Conservation (phyloP, 2,888 invertebrate genomes). For the Microctonus hyperodae region DNA sequence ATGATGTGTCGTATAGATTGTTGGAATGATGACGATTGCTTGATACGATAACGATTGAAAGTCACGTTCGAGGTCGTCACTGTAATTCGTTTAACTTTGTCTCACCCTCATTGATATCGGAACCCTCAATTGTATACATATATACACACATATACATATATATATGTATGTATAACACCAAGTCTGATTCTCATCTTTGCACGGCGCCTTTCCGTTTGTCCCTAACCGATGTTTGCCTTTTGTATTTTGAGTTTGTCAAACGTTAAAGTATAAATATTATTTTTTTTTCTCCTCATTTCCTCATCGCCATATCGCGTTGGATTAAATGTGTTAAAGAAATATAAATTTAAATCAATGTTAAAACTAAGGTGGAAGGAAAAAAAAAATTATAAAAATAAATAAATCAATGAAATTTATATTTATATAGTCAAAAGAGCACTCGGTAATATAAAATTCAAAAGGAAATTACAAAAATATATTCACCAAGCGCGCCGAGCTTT, state of each 20-base stretch:
- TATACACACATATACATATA: too few species aligned
- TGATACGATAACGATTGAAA: slow-evolving; percentile 25
- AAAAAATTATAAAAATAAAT: neutral
- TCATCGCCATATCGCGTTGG: neutral
- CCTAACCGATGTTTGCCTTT: neutral
- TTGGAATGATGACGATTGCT: slow-evolving; percentile 13
- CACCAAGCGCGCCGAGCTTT: neutral
- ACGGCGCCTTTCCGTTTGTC: neutral
- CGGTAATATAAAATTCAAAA: neutral
- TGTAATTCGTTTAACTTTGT: slow-evolving; percentile 30
- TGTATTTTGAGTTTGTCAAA: neutral
- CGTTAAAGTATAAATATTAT: neutral
- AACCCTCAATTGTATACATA: too few species aligned
- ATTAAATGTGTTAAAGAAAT: too few species aligned
- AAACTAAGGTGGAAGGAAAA: too few species aligned
- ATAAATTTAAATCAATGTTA: neutral
- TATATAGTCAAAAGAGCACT: slow-evolving; percentile 2
- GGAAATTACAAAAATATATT: slow-evolving; percentile 1
- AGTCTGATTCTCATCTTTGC: neutral
- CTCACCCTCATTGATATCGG: neutral
- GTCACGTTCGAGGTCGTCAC: slow-evolving; percentile 35
- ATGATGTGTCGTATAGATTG: neutral
- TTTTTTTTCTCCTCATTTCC: neutral
- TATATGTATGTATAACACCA: too few species aligned
- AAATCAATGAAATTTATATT: neutral